These are phyloP conservation scores for Tubiluchus corallicola DNA, from an alignment of 2,888 invertebrate genomes.

Conservation along the genomic window DNA sequence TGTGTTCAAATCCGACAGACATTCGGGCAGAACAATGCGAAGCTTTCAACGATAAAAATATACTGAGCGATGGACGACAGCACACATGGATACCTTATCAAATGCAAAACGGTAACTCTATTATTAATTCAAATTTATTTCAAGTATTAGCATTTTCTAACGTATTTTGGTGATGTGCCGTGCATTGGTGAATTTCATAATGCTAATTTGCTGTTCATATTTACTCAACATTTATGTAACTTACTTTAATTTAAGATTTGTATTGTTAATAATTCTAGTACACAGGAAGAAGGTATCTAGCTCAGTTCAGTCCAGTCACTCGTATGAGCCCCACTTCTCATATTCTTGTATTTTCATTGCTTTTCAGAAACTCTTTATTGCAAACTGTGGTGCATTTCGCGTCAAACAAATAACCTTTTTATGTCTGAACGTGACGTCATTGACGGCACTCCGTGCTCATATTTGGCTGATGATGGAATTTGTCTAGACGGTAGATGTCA, in stretches of 20 bases:
- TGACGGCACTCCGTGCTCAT: constrained; percentile 43
- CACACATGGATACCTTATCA: constrained; percentile 41
- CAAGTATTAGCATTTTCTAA: too few relatives aligned
- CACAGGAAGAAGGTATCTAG: too few relatives aligned
- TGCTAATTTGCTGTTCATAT: too few relatives aligned
- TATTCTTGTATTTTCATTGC: too few relatives aligned
- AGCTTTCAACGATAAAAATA: too few relatives aligned
- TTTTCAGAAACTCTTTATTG: constrained; percentile 34
- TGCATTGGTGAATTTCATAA: too few relatives aligned
- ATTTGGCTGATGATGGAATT: constrained; percentile 36
- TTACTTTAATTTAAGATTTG: too few relatives aligned
- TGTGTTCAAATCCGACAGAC: constrained; percentile 33
- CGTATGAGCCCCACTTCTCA: too few relatives aligned
- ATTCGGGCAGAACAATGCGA: constrained; percentile 39
- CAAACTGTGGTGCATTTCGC: constrained; percentile 38
- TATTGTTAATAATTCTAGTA: too few relatives aligned
- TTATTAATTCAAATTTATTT: constrained; percentile 6
- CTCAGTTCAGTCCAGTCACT: too few relatives aligned
- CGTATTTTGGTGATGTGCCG: too few relatives aligned
- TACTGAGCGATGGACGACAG: constrained; percentile 25
- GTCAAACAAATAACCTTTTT: constrained; percentile 36
- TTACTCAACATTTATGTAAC: too few relatives aligned
- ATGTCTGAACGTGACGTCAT: constrained; percentile 36
- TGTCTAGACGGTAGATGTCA: constrained; percentile 38
- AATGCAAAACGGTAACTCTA: constrained; percentile 31